Evolutionary conservation across 1,140 invertebrate genomes (phyloP).

Genomic region (Holotrichia oblita): DNA sequence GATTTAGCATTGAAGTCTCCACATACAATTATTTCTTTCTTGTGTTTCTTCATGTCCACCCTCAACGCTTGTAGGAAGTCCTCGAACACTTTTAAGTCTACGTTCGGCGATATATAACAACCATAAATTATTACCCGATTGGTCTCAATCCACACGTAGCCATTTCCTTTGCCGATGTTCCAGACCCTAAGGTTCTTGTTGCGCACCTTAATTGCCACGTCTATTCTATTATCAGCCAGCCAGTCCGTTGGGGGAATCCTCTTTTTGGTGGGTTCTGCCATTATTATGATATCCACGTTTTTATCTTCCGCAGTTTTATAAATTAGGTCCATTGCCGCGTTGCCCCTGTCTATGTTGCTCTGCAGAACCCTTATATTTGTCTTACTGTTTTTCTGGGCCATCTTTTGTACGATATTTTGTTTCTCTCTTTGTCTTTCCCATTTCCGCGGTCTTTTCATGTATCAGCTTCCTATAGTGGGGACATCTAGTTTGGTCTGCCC

Average conservation of each 20-base stretch:
- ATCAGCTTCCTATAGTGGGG: conserved; percentile 37
- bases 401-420: no score
- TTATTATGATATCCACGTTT: not conserved
- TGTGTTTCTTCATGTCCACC: no score
- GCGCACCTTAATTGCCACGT: not conserved
- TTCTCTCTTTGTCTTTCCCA: not conserved
- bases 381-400: not conserved
- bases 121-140: no score
- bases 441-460: not conserved
- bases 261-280: not conserved
- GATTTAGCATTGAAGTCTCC: no score
- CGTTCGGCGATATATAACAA: no score
- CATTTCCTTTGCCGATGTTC: not conserved
- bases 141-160: not conserved
- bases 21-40: no score
- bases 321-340: not conserved
- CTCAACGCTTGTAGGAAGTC: no score
- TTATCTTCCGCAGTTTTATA: not conserved
- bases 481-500: conserved; percentile 30
- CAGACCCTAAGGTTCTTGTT: not conserved
- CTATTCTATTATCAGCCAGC: not conserved
- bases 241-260: not conserved
- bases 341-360: not conserved
- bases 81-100: no score
- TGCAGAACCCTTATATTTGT: not conserved